phyloP scores from a whole-genome alignment of 1,140 invertebrate genomes.

The Ceratina japonica region DNA sequence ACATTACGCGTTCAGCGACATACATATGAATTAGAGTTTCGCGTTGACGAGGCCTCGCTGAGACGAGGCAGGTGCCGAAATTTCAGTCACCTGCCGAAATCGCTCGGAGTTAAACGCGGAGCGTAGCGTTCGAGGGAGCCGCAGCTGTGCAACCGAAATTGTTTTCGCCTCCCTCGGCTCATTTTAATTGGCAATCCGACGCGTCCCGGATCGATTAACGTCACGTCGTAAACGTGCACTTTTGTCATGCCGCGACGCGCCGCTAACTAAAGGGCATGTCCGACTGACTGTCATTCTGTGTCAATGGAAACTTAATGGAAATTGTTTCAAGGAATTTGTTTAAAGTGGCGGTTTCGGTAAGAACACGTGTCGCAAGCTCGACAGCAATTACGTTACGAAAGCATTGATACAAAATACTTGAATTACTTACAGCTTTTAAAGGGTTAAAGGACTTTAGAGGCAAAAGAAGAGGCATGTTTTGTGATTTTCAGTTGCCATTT shows the following conservation, averaged over 20 bases:
- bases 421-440: too few species aligned
- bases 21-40: slow-evolving; percentile 46
- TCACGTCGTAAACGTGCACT: slow-evolving; percentile 22
- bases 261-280: slow-evolving; percentile 30
- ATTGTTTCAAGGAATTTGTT: background rate
- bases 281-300: slow-evolving; percentile 5
- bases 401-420: too few species aligned
- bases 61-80: slow-evolving; percentile 67
- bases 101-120: slow-evolving; percentile 50
- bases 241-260: slow-evolving; percentile 9
- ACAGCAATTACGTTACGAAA: too few species aligned
- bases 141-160: slow-evolving; percentile 63
- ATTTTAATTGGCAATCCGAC: slow-evolving; percentile 23
- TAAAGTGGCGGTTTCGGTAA: slow-evolving; percentile 9
- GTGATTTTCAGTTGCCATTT: too few species aligned
- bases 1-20: slow-evolving; percentile 16
- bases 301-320: slow-evolving; percentile 34
- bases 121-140: slow-evolving; percentile 24
- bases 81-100: slow-evolving; percentile 71
- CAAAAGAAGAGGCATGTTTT: too few species aligned
- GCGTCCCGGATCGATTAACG: slow-evolving; percentile 22
- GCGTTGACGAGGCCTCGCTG: slow-evolving; percentile 49
- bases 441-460: too few species aligned
- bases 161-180: background rate
- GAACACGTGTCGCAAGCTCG: too few species aligned